Base-by-base conservation (phyloP, 1,140 invertebrate genomes). In the Hylyphantes graminicola region DNA sequence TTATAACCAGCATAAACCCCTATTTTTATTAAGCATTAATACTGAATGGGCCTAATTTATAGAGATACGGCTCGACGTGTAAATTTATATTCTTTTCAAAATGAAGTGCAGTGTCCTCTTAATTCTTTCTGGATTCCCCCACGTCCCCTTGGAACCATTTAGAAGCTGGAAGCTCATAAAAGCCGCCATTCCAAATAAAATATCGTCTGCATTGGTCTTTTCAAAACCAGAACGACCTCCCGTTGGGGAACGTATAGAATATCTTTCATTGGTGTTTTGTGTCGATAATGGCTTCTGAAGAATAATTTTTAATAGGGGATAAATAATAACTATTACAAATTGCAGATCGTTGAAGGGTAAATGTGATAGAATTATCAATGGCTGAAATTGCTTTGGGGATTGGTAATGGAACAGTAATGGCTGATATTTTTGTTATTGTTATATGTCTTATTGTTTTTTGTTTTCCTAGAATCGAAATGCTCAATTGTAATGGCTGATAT, bases 251-350 rank as follows among this genome's bases (percentile, higher is more conserved):
- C 19, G 19, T 70, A 80, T 55, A 55, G 59, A 48, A 17, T 54
- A 12, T 48, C 48, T 80, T 80, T 17, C 51, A 19, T 12, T n/a
- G 35, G 15, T 70, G 21, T 15, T 51, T 17, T 12, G 53, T n/a
- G 35, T 55, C 35, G 51, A 64, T 80, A 70, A 80, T 80, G 65
- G 15, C 12, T 6, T 61, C 65, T 80, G 57, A 12, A 50, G 77
- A 80, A 70, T 70, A 80, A 80, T 80, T 80, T 17, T n/a, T 70
- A 19, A 80, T 59, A 35, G 11, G 53, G 70, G 70, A 80, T 68
- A 80, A 70, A 67, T 78, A 80, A 57, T 67, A 70, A 80, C 70
- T 70, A 50, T 59, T 70, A 68, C 51, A 70, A 80, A 80, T 4
- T 19, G 35, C 55, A 17, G 15, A 2, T 53, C 15, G n/a, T 70